phyloP scores from a whole-genome alignment of 2,797 vertebrate species.

The Oreochromis mossambicus region DNA sequence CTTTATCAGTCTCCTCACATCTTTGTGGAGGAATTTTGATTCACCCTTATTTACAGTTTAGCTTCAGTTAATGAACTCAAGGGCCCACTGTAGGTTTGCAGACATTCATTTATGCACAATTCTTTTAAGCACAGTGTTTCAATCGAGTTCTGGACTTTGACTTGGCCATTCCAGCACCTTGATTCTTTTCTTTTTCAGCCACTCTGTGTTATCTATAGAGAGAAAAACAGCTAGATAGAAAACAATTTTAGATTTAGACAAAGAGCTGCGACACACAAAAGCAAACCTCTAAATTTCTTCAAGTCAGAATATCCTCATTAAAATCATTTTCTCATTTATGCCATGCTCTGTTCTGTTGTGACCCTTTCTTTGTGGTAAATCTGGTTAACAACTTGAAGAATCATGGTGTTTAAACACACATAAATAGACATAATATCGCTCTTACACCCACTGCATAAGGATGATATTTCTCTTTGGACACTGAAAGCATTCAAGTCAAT shows the following conservation, averaged over 20 bases:
- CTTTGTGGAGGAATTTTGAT: background rate
- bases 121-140: background rate
- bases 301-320: background rate
- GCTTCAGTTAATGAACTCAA: no score
- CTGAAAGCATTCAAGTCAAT: conserved; percentile 3
- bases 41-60: no score
- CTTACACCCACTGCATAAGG: background rate
- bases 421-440: conserved; percentile 10
- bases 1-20: fast-evolving
- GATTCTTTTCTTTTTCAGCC: background rate
- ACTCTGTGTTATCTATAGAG: background rate
- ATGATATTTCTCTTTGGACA: conserved; percentile 25
- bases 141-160: background rate
- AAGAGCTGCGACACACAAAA: background rate
- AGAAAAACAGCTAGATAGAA: background rate
- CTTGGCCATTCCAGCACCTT: background rate
- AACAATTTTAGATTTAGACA: background rate
- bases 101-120: no score
- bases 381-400: background rate
- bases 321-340: background rate
- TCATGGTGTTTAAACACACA: background rate
- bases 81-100: no score
- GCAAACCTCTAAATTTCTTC: background rate
- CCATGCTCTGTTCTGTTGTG: background rate
- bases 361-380: background rate